A percentile compares a stretch with the other conserved stretches of the same genome.
Evolutionary conservation across 2,888 invertebrate species (phyloP).

Genomic region (Drosophila mimetica): DNA sequence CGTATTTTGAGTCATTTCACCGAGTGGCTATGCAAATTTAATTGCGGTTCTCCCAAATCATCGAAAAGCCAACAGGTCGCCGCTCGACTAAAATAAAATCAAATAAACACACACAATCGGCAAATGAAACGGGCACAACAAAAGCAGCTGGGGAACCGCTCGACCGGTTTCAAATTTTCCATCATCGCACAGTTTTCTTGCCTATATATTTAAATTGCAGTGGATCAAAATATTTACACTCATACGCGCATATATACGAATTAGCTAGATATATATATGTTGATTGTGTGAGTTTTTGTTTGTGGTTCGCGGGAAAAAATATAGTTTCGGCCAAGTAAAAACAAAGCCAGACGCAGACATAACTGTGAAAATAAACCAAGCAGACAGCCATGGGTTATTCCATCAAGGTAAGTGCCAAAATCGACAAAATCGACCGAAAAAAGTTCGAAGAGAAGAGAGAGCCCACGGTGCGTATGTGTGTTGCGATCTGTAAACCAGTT

Average conservation of each 20-base stretch:
- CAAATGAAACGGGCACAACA: slow-evolving; percentile 23
- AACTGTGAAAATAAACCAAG: slow-evolving; percentile 29
- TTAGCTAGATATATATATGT: slow-evolving; percentile 29
- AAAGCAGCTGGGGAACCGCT: slow-evolving; percentile 12
- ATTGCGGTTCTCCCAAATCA: slow-evolving; percentile 23
- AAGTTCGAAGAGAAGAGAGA: slow-evolving; percentile 1
- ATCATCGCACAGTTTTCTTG: slow-evolving; percentile 14
- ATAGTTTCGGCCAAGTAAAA: slow-evolving; percentile 21
- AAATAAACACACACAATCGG: slow-evolving; percentile 7
- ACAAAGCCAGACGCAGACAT: slow-evolving; percentile 32
- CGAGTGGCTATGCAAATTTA: slow-evolving; percentile 26
- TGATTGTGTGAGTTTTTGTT: slow-evolving; percentile 14
- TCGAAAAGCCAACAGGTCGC: slow-evolving; percentile 30
- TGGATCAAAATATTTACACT: slow-evolving; percentile 10
- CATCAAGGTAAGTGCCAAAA: slow-evolving; percentile 68
- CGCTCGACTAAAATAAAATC: slow-evolving; percentile 15
- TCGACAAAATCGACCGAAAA: slow-evolving; percentile 1
- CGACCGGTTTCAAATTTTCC: slow-evolving; percentile 43
- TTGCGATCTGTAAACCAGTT: slow-evolving; percentile 34
- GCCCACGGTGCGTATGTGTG: slow-evolving; percentile 31
- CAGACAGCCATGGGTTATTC: slow-evolving; percentile 69
- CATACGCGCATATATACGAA: slow-evolving; percentile 5
- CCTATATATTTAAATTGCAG: slow-evolving; percentile 24
- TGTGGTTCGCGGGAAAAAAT: slow-evolving; percentile 5
- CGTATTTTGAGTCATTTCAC: slow-evolving; percentile 6